Evolutionary conservation across 2,888 invertebrate genomes (phyloP).

Genomic region (Noctua comes): DNA sequence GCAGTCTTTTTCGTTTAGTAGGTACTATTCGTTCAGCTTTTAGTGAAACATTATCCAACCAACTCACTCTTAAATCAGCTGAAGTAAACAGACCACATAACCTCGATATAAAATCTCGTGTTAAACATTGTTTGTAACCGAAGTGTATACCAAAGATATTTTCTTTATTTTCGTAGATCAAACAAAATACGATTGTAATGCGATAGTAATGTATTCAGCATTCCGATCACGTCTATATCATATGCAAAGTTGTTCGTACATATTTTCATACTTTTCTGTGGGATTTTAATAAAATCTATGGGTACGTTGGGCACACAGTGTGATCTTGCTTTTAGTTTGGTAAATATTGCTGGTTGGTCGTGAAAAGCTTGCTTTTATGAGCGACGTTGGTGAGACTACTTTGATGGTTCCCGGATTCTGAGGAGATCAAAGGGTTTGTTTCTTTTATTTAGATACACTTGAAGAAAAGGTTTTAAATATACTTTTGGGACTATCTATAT

Average conservation of each 20-base stretch:
- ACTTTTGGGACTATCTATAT: background rate
- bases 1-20: background rate
- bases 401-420: background rate
- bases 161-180: conserved; percentile 66
- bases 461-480: background rate
- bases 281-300: conserved; percentile 70
- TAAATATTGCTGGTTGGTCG: conserved; percentile 68
- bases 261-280: conserved; percentile 63
- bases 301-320: conserved; percentile 57
- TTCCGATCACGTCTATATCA: conserved; percentile 66
- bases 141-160: conserved; percentile 54
- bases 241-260: conserved; percentile 65
- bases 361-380: conserved; percentile 34
- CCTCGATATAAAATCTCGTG: conserved; percentile 30
- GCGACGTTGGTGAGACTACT: background rate
- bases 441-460: background rate
- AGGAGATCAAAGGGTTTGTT: background rate
- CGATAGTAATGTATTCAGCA: conserved; percentile 67
- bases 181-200: conserved; percentile 71
- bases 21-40: background rate
- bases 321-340: conserved; percentile 72
- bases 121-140: conserved; percentile 41
- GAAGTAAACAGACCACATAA: background rate
- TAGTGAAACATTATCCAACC: background rate
- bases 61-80: background rate